Base-by-base conservation (phyloP, 2,797 vertebrate species). In the Bradypodion pumilum region DNA sequence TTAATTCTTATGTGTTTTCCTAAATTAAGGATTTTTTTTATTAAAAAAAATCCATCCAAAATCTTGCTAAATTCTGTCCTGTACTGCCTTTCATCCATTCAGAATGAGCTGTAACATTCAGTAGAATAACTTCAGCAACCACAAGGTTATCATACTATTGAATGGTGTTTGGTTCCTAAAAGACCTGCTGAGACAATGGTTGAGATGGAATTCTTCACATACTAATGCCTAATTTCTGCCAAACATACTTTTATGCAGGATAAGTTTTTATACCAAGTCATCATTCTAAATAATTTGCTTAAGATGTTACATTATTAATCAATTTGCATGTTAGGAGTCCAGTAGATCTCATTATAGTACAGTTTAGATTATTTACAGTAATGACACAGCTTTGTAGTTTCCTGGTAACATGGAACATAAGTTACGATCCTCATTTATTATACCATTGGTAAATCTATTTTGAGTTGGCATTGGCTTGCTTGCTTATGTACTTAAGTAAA, bases 121-220 rank as follows among this genome's bases (percentile, higher is more conserved):
- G 83, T 81, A 69, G 37, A 86, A 59, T 87, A 68, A 91, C 79
- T 73, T 72, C 80, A 7, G 69, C 62, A 84, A 68, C 74, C 81
- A 85, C 75, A 70, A 81, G 60, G 74, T 87, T 62, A 37, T 85
- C 82, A 82, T 84, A 81, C 80, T 56, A 35, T 12, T 16, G 68
- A 85, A 89, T 70, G 90, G 78, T 80, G 37, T 75, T 88, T 88
- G 90, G 81, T 89, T 92, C 80, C 75, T 91, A 75, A 60, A 81
- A 35, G 78, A 83, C 81, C 80, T 85, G 79, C 66, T 65, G 66
- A 83, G 78, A 89, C 63, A 70, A 63, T 79, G 72, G 65, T 85
- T 84, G 89, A 90, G 84, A 85, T 74, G 68, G 65, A 77, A 79
- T 81, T 59, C 82, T 77, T 88, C 37, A 65, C 5, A 0, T 4